Conservation (phyloP, 2,888 invertebrate species). For the Acrobasis repandana region DNA sequence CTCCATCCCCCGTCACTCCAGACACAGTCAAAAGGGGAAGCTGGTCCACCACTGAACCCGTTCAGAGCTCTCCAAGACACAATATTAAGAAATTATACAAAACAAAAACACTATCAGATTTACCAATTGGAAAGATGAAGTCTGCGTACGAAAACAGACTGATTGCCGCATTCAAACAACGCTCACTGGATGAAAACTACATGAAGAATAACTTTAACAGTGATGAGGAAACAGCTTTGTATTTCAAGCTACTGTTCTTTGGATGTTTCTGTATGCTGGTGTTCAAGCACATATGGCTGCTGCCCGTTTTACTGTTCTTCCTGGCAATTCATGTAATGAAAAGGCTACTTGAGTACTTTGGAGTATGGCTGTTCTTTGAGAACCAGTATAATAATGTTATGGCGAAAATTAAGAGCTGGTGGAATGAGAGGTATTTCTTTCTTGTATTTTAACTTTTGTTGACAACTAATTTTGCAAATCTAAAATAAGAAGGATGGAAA, state of each 20-base stretch:
- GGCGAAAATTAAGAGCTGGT: constrained; percentile 81
- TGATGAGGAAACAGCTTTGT: constrained; percentile 85
- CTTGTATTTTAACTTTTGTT: background rate
- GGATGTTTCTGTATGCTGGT: constrained; percentile 92
- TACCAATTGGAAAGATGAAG: constrained; percentile 66
- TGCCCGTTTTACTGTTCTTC: constrained; percentile 90
- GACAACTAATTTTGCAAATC: too few relatives aligned
- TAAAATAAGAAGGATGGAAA: too few relatives aligned
- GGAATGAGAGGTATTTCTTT: constrained; percentile 76
- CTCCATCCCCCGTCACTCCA: constrained; percentile 59
- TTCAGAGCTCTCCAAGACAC: constrained; percentile 62
- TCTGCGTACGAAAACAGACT: constrained; percentile 62
- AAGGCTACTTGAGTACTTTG: constrained; percentile 74
- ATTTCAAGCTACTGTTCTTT: constrained; percentile 90
- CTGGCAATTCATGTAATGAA: constrained; percentile 86
- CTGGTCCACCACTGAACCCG: constrained; percentile 57
- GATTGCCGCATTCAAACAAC: constrained; percentile 66
- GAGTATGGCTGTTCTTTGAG: constrained; percentile 76
- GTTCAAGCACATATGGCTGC: constrained; percentile 93
- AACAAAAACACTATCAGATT: constrained; percentile 71
- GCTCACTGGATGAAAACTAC: constrained; percentile 71
- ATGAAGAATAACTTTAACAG: constrained; percentile 68
- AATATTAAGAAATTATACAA: constrained; percentile 67
- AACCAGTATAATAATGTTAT: constrained; percentile 67
- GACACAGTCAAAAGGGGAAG: constrained; percentile 59